Base-by-base conservation (phyloP, 2,797 vertebrate genomes). In the Eulemur rubriventer region DNA sequence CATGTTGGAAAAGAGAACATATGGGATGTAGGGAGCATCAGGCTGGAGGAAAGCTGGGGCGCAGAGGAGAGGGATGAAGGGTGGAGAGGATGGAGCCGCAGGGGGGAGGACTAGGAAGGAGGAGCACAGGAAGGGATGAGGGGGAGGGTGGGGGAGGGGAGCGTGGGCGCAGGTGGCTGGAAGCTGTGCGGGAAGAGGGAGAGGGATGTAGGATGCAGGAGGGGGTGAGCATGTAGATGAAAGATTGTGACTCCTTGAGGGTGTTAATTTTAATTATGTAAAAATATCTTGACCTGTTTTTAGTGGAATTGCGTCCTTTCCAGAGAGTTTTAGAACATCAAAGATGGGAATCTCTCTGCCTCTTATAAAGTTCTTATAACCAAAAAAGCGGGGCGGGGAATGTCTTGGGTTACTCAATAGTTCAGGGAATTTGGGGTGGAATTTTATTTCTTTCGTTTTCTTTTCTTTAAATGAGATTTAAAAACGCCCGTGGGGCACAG, bases 281-380 rank as follows among this genome's bases (percentile, higher is more conserved):
- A 96, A 93, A 94, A 93, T 91, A 88, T 50, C 92, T 90, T 57
- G 86, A 93, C 96, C 95, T 72, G 75, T 61, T 94, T 94, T 93
- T 72, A 43, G 63, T 93, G 94, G 63, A 76, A 57, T 48, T 57
- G 41, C 7, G 3, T 82, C 79, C 91, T 94, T 92, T 79, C 73
- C 43, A 48, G 91, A 50, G 81, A 94, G n/a, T 72, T 93, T 13
- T 8, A 33, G 80, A 55, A 90, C 69, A 14, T 48, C 83, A 92
- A 57, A 89, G 89, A 43, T n/a, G 38, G 67, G 88, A 75, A 30
- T 91, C 30, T 90, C 69, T 72, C 38, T 89, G 72, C n/a, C 46
- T 96, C 61, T 86, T 70, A 46, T 13, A 86, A 65, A 78, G 57
- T 78, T 87, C 75, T 79, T 57, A 72, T 28, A 67, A 81, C 78